phyloP scores from a whole-genome alignment of 2,113 vertebrate genomes.

The Cepphus grylle region DNA sequence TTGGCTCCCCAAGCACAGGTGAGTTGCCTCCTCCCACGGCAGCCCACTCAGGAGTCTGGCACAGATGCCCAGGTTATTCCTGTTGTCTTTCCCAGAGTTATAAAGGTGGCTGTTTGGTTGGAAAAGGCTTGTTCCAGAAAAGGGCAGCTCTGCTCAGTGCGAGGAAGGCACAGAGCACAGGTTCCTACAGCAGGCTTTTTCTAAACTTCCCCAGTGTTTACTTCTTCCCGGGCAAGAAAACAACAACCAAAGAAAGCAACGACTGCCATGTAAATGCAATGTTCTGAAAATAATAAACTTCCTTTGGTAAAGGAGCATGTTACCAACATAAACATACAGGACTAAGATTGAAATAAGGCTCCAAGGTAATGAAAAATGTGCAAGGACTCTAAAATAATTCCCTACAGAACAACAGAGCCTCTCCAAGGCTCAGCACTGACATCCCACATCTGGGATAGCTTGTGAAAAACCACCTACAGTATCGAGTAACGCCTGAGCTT shows the following conservation, averaged over 20 bases:
- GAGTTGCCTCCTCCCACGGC: not conserved
- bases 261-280: not conserved
- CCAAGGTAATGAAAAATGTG: not conserved
- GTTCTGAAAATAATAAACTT: not conserved
- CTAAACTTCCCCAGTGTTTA: not conserved
- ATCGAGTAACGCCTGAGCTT: rapidly evolving
- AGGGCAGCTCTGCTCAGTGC: not conserved
- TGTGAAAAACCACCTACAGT: rapidly evolving
- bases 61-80: rapidly evolving
- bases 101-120: not conserved
- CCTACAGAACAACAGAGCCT: not conserved
- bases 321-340: not conserved
- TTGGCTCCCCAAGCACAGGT: not conserved
- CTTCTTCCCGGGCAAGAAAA: not conserved
- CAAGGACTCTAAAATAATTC: not conserved
- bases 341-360: not conserved
- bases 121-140: not conserved
- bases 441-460: not conserved
- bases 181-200: not conserved
- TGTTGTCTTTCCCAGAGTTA: not conserved
- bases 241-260: not conserved
- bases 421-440: not conserved
- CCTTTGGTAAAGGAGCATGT: not conserved
- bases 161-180: not conserved
- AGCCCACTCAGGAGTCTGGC: not conserved